phyloP scores from a whole-genome alignment of 2,888 invertebrate species.

The Leptopilina myrica region DNA sequence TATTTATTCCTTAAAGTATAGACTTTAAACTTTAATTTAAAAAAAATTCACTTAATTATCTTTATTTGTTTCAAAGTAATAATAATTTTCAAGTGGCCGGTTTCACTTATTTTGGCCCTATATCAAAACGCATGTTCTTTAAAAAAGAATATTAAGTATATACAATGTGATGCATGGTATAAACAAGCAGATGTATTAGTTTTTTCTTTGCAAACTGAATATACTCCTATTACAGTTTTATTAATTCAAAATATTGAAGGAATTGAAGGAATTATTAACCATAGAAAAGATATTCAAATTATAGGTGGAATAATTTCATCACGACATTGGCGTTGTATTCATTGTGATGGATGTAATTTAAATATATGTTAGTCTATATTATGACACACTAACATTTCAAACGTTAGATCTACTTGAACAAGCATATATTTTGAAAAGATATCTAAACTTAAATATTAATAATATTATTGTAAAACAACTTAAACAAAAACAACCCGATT shows the following conservation, averaged over 20 bases:
- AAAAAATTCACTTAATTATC: too few species aligned
- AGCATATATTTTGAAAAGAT: too few species aligned
- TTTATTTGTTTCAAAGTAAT: too few species aligned
- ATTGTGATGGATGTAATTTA: background rate
- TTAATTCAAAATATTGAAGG: slow-evolving; percentile 1
- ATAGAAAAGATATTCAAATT: background rate
- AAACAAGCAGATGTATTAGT: slow-evolving; percentile 1
- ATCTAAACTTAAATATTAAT: too few species aligned
- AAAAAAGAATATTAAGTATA: background rate
- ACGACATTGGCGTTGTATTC: slow-evolving; percentile 16
- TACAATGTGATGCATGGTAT: background rate
- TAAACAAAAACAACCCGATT: slow-evolving; percentile 29
- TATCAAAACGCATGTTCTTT: slow-evolving; percentile 4
- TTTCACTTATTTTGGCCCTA: too few species aligned
- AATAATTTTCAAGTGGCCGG: too few species aligned
- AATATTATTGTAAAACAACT: too few species aligned
- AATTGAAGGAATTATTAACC: background rate
- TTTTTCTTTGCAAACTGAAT: background rate
- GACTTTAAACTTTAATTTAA: too few species aligned
- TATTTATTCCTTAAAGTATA: too few species aligned
- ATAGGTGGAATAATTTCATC: background rate
- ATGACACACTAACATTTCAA: too few species aligned
- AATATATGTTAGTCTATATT: too few species aligned
- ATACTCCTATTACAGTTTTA: slow-evolving; percentile 7
- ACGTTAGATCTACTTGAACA: too few species aligned